Evolutionary conservation across 2,113 vertebrate species (phyloP).

Genomic region (Chlamydotis undulata): DNA sequence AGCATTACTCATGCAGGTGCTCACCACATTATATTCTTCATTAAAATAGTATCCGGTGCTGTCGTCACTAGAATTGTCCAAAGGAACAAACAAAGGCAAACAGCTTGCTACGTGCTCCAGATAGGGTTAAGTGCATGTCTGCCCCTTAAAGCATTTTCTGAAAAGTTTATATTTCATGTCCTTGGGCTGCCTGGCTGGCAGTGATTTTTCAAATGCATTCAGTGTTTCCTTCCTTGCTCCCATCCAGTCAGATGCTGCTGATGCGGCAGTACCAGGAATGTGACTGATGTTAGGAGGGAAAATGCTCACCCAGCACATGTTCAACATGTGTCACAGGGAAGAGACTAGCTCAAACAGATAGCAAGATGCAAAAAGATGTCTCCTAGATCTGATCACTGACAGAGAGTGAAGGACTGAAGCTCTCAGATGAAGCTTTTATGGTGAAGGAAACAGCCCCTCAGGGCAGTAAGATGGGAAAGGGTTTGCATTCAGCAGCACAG

Average conservation of each 20-base stretch:
- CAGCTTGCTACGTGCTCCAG: not conserved
- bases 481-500: not conserved
- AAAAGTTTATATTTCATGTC: conserved; percentile 18
- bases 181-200: conserved; percentile 9
- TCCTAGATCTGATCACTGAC: not conserved
- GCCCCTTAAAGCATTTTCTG: not conserved
- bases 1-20: conserved; percentile 26
- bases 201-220: conserved; percentile 19
- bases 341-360: not conserved
- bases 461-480: not conserved
- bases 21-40: not conserved
- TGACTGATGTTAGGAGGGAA: not conserved
- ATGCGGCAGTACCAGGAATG: not conserved
- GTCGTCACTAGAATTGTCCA: not conserved
- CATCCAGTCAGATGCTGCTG: not conserved
- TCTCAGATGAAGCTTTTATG: not conserved
- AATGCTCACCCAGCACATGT: not conserved
- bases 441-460: accelerated
- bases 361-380: not conserved
- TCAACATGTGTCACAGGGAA: not conserved
- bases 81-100: not conserved
- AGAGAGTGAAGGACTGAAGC: not conserved
- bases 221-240: not conserved
- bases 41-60: not conserved
- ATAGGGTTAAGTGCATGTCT: conserved; percentile 18